Conservation (phyloP, 37 sponge, comb jelly and placozoan genomes). For the Haliclona indistincta region DNA sequence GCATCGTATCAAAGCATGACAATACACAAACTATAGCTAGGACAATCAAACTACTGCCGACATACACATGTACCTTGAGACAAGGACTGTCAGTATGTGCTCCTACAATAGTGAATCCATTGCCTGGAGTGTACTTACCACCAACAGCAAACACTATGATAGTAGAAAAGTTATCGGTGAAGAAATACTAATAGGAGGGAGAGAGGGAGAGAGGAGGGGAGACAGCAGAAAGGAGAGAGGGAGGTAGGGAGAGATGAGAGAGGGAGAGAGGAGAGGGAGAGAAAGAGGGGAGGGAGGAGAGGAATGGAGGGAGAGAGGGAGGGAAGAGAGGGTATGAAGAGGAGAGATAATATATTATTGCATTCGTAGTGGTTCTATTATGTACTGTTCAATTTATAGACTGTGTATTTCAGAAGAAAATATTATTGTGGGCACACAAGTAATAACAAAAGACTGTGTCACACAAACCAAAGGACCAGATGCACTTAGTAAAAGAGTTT, state of each 20-base stretch:
- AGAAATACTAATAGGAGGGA: conserved; percentile 70
- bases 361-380: background rate
- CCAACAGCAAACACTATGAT: conserved; percentile 95
- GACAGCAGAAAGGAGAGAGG: too few relatives aligned
- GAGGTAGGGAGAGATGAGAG: conserved; percentile 5
- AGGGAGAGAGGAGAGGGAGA: background rate
- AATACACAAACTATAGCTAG: too few relatives aligned
- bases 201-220: too few relatives aligned
- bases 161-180: conserved; percentile 87
- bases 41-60: too few relatives aligned
- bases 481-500: too few relatives aligned
- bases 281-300: too few relatives aligned
- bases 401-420: background rate
- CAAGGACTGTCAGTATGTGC: conserved; percentile 99
- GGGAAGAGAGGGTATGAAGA: background rate
- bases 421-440: background rate
- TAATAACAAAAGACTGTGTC: background rate
- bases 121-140: conserved; percentile 86
- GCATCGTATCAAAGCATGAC: too few relatives aligned
- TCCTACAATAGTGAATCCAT: conserved; percentile 90
- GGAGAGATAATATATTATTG: background rate
- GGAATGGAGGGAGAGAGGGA: too few relatives aligned
- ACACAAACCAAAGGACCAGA: background rate
- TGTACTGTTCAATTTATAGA: background rate
- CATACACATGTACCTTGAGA: conserved; percentile 64